A percentile compares a stretch with the other conserved stretches of the same genome.
Evolutionary conservation across 2,797 vertebrate species (phyloP).

Genomic region (Danio albolineatus): DNA sequence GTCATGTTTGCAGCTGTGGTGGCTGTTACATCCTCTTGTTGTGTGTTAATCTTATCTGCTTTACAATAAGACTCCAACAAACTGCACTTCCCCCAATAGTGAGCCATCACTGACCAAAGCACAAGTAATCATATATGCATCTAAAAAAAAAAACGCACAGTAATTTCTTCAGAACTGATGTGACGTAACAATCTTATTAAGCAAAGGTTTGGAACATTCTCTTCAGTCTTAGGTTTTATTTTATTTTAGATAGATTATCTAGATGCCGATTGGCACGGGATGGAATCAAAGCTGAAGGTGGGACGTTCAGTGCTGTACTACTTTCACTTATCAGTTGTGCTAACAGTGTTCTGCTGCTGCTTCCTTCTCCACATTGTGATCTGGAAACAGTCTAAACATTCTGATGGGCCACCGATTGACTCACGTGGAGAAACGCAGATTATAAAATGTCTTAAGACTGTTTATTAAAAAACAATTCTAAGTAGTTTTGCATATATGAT

Average conservation of each 20-base stretch:
- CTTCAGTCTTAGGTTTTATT: background rate
- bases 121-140: background rate
- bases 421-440: background rate
- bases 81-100: background rate
- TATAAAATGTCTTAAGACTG: background rate
- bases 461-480: constrained; percentile 14
- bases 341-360: background rate
- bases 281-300: background rate
- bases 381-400: background rate
- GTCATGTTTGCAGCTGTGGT: background rate
- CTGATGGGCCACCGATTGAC: constrained; percentile 3
- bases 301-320: constrained; percentile 8
- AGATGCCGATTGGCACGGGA: background rate
- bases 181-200: background rate
- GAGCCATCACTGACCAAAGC: background rate
- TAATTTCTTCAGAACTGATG: background rate
- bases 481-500: background rate
- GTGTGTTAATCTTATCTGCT: background rate
- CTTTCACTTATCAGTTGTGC: constrained; percentile 1
- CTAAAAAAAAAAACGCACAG: background rate
- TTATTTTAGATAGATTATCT: constrained; percentile 4
- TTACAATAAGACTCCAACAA: background rate
- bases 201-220: background rate
- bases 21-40: background rate
- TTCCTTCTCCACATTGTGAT: background rate